Evolutionary conservation across 1,140 invertebrate species (phyloP), one percentile per base, ranked within the genome.

Genomic region (Pseudomyrmex flavicornis): DNA sequence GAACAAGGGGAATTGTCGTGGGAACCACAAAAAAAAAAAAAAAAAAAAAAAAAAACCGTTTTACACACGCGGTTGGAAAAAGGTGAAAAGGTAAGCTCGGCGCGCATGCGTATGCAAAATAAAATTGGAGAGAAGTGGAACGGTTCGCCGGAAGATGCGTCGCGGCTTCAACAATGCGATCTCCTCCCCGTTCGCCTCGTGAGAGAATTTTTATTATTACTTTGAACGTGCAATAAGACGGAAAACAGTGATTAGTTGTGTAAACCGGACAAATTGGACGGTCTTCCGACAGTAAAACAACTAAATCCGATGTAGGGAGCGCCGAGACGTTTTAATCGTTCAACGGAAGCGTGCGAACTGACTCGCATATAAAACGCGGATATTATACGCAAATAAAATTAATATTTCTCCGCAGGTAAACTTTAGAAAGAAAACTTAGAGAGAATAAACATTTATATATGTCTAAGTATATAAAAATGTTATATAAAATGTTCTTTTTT

Each of bases 221-320:
- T 80, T 59, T 44, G 35, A 15, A 52, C 26, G 35, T 46, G 73
- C 20, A 58, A 58, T 46, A 52, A 26, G 22, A 48, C 54, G 76
- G 66, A 80, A 80, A 80, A 72, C 66, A n/a, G 22, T 80, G 66
- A 80, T 80, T 80, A 70, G 54, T 79, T 79, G 65, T 79, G 76
- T 54, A 79, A 79, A 79, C 69, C 35, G 65, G 59, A 76, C 48
- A 50, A 76, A 35, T 48, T 44, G 52, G n/a, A 10, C 52, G 9
- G 54, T n/a, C 52, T 26, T 35, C 35, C 10, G 63, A 66, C 20
- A 58, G 48, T 79, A 70, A 70, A 15, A 13, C 3, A 17, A 63
- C 20, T n/a, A 76, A 35, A 46, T 48, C 15, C 54, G 8, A 72
- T 46, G 13, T 58, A 8, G 7, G 20, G 5, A 56, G 35, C 1